Evolutionary conservation across 2,113 vertebrate species (phyloP), one percentile per base, ranked within the genome.

Genomic region (Leucoraja erinaceus): DNA sequence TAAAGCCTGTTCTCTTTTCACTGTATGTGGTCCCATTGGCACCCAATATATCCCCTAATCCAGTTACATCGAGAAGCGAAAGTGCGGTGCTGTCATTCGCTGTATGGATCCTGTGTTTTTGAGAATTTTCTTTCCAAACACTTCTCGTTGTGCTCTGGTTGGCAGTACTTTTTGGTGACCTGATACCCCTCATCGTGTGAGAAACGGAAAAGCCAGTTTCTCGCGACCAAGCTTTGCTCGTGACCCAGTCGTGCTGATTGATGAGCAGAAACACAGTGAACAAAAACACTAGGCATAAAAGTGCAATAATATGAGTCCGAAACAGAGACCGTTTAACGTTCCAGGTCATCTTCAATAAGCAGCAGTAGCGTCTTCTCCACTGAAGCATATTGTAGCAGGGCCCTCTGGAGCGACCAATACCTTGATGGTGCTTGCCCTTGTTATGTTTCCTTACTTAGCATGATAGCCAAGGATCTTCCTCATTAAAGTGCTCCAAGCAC

Each of bases 261-360:
- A 98, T 97, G 95, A 98, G 97, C 70, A 98, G 93, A 94, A 98
- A 96, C 84, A 97, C 93, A 72, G 97, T 97, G 93, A 98, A 96
- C 93, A 98, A 95, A 68, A 96, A 96, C 6, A 98, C 97, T 0
- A 98, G 94, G 63, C 96, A 97, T 7, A 98, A 61, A 33, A 98
- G 93, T 47, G 96, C 97, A 3, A 97, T 96, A 25, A 96, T 95
- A 20, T 97, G 97, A 0, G 96, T 96, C 31, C 98, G 97, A 93
- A 99, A 98, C 38, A 98, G 96, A 38, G 98, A 99, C 93, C 98
- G 97, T 95, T 99, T 99, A 95, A 96, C 94, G 95, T 97, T 98
- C 97, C 98, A 99, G 95, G 97, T 98, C 98, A 99, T 98, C 95
- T 99, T 99, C 95, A 97, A 97, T 95, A 97, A 97, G 96, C 97